These are phyloP conservation scores for Psittacula echo DNA, from an alignment of 2,797 vertebrate genomes.

Conservation along the genomic window DNA sequence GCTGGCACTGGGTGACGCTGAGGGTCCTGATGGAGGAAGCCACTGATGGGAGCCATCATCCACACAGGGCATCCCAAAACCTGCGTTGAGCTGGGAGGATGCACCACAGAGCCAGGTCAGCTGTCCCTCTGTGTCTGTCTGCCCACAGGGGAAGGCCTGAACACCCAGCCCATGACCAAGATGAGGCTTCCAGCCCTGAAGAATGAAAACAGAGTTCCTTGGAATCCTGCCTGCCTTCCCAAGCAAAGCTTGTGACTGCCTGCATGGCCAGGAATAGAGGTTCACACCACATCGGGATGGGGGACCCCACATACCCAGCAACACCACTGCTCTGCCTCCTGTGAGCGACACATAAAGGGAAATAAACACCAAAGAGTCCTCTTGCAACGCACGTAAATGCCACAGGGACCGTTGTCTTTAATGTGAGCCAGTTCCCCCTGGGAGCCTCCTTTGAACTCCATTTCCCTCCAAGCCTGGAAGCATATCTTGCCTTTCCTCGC, in stretches of 20 bases:
- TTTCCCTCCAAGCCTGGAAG: background rate
- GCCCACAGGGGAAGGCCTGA: background rate
- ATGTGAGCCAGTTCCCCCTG: background rate
- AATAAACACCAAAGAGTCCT: background rate
- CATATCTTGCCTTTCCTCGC: background rate
- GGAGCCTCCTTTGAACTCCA: constrained; percentile 23
- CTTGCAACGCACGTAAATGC: background rate
- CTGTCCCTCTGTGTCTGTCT: background rate
- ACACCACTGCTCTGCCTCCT: background rate
- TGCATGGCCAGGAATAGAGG: background rate
- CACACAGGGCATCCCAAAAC: rapidly evolving
- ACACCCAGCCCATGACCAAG: background rate
- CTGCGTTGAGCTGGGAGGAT: rapidly evolving
- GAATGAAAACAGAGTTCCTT: constrained; percentile 26
- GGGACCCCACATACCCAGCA: background rate
- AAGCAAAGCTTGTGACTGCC: background rate
- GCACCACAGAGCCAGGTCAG: background rate
- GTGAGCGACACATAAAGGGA: background rate
- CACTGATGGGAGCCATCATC: background rate
- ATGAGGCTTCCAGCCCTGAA: constrained; percentile 27
- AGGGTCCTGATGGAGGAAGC: background rate
- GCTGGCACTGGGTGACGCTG: background rate
- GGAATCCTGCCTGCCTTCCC: constrained; percentile 16
- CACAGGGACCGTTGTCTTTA: background rate
- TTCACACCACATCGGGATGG: background rate